Evolutionary conservation across 2,113 vertebrate species (phyloP), one percentile per base, ranked within the genome.

Genomic region (Hucho hucho): DNA sequence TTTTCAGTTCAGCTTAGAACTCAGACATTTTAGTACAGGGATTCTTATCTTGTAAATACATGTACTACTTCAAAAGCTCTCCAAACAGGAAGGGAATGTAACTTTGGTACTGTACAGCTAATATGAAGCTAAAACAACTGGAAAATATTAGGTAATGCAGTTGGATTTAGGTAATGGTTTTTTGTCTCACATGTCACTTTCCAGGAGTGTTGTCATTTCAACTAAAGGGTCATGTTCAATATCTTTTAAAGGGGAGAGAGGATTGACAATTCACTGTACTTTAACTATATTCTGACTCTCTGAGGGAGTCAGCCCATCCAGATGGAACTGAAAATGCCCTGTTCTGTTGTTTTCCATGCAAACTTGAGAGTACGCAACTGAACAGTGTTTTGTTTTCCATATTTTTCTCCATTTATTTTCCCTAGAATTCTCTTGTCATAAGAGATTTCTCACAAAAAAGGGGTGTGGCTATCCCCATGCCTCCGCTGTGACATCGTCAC

Each of bases 401-500:
- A 18, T 53, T 18, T 53, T 53, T 53, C 16, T 14, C 49, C 1
- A 18, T 53, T 18, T 18, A 53, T 53, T 53, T 29, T 2, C 29
- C 14, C 4, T 28, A 5, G 16, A 49, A 32, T 37, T 67, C 26
- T 18, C 20, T 9, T 6, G 1, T 20, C 65, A 28, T 67, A 7
- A 67, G 6, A 65, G 25, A 65, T 65, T 28, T 43, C 37, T 26
- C 1, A 83, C 83, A 84, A 71, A 0, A 77, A 80, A 16, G 81
- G 81, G 83, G 77, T 79, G 37, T 0, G 37, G 7, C 9, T 43
- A 43, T 69, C 83, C 79, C 79, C 77, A 49, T 83, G 75, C 84
- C 74, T 90, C 53, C 59, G 78, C 75, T 84, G 82, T 92, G 87
- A 91, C 87, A 91, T 91, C 89, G 90, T 65, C 76, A 80, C 58